phyloP scores from a whole-genome alignment of 2,797 vertebrate species.

The Pterois miles region DNA sequence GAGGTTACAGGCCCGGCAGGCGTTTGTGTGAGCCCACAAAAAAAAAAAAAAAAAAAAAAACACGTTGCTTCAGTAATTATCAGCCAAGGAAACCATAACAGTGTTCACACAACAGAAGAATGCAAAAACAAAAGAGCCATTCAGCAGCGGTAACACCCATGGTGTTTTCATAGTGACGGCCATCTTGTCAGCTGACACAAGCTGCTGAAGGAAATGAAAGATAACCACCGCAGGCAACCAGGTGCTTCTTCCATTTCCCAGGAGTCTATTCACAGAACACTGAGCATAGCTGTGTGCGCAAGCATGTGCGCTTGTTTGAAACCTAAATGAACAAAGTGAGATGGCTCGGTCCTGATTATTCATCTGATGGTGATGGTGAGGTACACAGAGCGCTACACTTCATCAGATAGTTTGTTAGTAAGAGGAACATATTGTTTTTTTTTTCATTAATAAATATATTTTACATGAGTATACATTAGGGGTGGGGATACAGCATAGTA shows the following conservation, averaged over 20 bases:
- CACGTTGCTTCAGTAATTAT: slow-evolving; percentile 79
- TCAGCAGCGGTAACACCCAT: slow-evolving; percentile 74
- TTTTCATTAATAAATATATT: background rate
- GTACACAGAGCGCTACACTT: background rate
- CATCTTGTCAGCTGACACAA: slow-evolving; percentile 78
- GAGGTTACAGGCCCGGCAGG: slow-evolving; percentile 62
- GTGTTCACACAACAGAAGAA: slow-evolving; percentile 79
- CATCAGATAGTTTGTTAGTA: background rate
- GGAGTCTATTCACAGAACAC: slow-evolving; percentile 38
- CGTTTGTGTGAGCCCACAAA: slow-evolving; percentile 51
- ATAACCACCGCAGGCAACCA: slow-evolving; percentile 77
- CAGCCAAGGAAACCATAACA: slow-evolving; percentile 79
- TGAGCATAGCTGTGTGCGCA: background rate
- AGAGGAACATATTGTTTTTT: background rate
- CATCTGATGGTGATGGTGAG: background rate
- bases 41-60: slow-evolving; percentile 38
- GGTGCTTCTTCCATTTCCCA: slow-evolving; percentile 63
- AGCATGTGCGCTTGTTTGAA: slow-evolving; percentile 1
- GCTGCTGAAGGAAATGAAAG: slow-evolving; percentile 72
- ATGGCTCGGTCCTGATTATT: slow-evolving; percentile 1
- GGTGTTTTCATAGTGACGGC: slow-evolving; percentile 77
- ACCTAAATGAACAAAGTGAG: slow-evolving; percentile 13
- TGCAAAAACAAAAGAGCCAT: slow-evolving; percentile 82
- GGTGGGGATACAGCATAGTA: too few species aligned
- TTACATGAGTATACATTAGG: background rate